Conservation (phyloP, 2,888 invertebrate species). For the Vanessa cardui region DNA sequence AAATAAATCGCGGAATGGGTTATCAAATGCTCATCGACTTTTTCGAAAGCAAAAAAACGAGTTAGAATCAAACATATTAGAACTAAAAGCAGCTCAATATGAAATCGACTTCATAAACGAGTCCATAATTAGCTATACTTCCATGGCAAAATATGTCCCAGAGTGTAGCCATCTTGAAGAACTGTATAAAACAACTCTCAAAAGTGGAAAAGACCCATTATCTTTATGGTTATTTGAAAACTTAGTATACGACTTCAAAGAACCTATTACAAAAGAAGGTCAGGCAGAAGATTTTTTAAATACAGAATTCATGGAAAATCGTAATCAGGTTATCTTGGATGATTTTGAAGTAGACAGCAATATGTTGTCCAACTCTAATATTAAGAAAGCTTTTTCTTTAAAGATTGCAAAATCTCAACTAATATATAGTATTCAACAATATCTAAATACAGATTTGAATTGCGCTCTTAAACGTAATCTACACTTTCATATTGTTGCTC, state of each 20-base stretch:
- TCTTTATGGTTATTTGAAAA: conserved; percentile 61
- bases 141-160: conserved; percentile 40
- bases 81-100: conserved; percentile 50
- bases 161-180: conserved; percentile 43
- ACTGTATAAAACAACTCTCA: conserved; percentile 43
- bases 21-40: conserved; percentile 26
- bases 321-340: conserved; percentile 51
- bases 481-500: conserved; percentile 40
- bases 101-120: conserved; percentile 52
- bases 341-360: conserved; percentile 46
- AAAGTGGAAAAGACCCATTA: conserved; percentile 47
- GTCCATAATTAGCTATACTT: conserved; percentile 51
- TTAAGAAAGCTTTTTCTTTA: conserved; percentile 30
- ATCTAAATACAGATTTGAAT: conserved; percentile 17
- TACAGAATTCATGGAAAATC: conserved; percentile 35
- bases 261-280: conserved; percentile 36
- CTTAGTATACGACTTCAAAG: conserved; percentile 29
- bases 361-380: background rate
- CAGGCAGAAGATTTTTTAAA: background rate
- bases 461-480: conserved; percentile 42
- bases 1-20: conserved; percentile 16
- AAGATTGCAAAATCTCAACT: conserved; percentile 14
- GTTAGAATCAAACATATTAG: conserved; percentile 45
- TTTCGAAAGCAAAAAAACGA: conserved; percentile 49
- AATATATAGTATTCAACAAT: conserved; percentile 16